These are phyloP conservation scores for Acrobasis suavella DNA, from an alignment of 2,888 invertebrate genomes.

Conservation along the genomic window DNA sequence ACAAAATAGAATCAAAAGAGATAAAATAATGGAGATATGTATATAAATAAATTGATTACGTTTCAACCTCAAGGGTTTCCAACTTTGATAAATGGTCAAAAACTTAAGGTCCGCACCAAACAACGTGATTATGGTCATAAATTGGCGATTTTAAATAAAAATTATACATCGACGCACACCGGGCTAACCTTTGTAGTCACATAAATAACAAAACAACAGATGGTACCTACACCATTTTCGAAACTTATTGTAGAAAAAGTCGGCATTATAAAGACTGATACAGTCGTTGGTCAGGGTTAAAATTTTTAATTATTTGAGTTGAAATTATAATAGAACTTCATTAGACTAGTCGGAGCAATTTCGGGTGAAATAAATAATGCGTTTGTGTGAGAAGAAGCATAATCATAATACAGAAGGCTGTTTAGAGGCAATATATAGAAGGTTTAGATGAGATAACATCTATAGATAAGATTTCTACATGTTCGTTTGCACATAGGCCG, in stretches of 20 bases:
- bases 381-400: constrained; percentile 47
- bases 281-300: constrained; percentile 64
- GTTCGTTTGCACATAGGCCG: neutral
- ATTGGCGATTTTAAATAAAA: constrained; percentile 73
- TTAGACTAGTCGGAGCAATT: constrained; percentile 57
- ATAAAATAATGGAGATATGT: neutral
- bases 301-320: constrained; percentile 74
- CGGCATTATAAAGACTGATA: constrained; percentile 70
- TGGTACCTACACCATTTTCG: constrained; percentile 60
- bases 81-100: constrained; percentile 20
- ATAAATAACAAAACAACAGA: constrained; percentile 77
- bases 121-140: constrained; percentile 64
- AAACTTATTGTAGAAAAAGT: constrained; percentile 69
- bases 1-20: neutral
- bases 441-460: constrained; percentile 29
- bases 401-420: constrained; percentile 40
- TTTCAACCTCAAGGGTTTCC: neutral
- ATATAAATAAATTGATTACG: neutral
- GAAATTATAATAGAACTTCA: constrained; percentile 73
- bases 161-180: constrained; percentile 53
- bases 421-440: constrained; percentile 27
- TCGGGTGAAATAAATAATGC: constrained; percentile 60
- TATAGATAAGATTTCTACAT: constrained; percentile 10
- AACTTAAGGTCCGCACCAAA: constrained; percentile 22
- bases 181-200: constrained; percentile 67